Conservation (phyloP, 2,888 invertebrate genomes). For the Morinoia aosen region DNA sequence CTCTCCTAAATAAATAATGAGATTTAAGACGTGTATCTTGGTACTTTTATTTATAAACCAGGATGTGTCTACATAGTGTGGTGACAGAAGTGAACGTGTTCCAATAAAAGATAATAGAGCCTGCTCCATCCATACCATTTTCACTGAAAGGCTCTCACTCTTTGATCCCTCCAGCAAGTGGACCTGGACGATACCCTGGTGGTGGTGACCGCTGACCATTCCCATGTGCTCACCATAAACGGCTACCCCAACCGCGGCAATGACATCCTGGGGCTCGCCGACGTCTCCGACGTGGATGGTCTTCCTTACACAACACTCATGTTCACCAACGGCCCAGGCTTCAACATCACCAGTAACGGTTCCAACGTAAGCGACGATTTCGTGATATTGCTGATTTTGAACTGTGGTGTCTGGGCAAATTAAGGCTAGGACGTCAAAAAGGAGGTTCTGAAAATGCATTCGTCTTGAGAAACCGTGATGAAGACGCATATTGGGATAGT, state of each 20-base stretch:
- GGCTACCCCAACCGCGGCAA: constrained; percentile 82
- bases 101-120: too few relatives aligned
- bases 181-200: constrained; percentile 80
- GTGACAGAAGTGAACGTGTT: too few relatives aligned
- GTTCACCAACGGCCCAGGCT: constrained; percentile 84
- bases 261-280: constrained; percentile 79
- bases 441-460: too few relatives aligned
- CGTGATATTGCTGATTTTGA: too few relatives aligned
- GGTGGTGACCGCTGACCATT: constrained; percentile 84
- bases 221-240: constrained; percentile 82
- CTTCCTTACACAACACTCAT: constrained; percentile 80
- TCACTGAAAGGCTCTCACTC: not conserved
- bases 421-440: too few relatives aligned
- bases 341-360: constrained; percentile 69
- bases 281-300: constrained; percentile 70
- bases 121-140: not conserved
- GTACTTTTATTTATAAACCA: too few relatives aligned
- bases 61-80: too few relatives aligned
- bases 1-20: too few relatives aligned
- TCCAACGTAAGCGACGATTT: constrained; percentile 53
- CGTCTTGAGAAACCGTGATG: too few relatives aligned
- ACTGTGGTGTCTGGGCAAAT: too few relatives aligned
- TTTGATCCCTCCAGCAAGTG: not conserved
- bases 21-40: too few relatives aligned
- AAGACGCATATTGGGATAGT: too few relatives aligned